Base-by-base conservation (phyloP, 2,888 invertebrate genomes). In the Piscicola geometra region DNA sequence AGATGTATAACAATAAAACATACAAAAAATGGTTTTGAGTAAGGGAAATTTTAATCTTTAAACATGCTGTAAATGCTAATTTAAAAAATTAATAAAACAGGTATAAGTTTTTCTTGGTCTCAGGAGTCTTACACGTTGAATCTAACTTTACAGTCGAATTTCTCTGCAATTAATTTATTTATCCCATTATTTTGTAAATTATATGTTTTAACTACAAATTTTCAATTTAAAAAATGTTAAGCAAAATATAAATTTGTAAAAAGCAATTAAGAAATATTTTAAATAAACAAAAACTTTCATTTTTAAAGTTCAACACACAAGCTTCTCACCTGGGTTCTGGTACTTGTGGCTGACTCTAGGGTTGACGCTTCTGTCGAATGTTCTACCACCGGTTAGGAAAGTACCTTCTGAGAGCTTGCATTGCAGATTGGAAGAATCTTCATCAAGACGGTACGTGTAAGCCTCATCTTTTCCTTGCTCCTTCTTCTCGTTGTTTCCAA, bases 321-420 rank as follows among this genome's bases (percentile, higher is more conserved):
- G 5, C 32, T 33, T 28, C 71, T 71, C 5, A 71, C 71, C 18
- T 18, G 73, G 73, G 2, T 33, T 28, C 2, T 33, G 18, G 36
- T 73, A 73, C 28, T 73, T 73, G 36, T 73, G 64, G n/a, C 64
- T 32, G 64, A 64, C 56, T 1, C 73, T 28, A 2, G n/a, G 64
- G 30, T 73, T 73, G n/a, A 73, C 73, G 0, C 35, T 28, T 35
- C 73, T 32, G 33, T 73, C 73, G 36, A 64, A 73, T 2, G 64
- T 32, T 30, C 56, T 52, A 15, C 56, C 73, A n/a, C 56, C 56
- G n/a, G 50, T 64, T 32, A 73, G 52, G 25, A 73, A 35, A 35
- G 33, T 32, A 9, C 56, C 56, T 12, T 73, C 25, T 18, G 35
- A 28, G 21, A 52, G n/a, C 25, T 64, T n/a, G 36, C 73, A 73